These are phyloP conservation scores for Urocyon cinereoargenteus DNA, from an alignment of 2,797 vertebrate genomes.

Conservation along the genomic window DNA sequence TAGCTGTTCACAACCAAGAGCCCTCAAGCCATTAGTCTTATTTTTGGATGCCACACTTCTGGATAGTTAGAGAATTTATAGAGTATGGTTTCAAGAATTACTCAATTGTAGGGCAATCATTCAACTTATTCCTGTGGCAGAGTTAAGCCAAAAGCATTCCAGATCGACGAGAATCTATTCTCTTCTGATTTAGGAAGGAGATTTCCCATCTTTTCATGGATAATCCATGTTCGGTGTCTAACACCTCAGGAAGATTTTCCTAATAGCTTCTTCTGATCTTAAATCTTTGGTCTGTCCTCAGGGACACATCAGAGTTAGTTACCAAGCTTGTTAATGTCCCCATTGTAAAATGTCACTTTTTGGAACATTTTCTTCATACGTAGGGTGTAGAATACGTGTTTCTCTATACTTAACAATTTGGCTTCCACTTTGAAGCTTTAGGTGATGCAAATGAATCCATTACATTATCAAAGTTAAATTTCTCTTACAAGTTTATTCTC, in stretches of 20 bases:
- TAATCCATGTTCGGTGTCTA: constrained; percentile 51
- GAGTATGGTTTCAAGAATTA: constrained; percentile 59
- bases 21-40: constrained; percentile 66
- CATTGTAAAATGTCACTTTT: constrained; percentile 17
- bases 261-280: constrained; percentile 44
- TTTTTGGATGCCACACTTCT: constrained; percentile 69
- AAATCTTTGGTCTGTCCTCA: constrained; percentile 10
- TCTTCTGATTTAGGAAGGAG: constrained; percentile 30
- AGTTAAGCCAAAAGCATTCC: constrained; percentile 51
- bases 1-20: constrained; percentile 46
- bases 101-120: constrained; percentile 57
- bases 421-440: constrained; percentile 41
- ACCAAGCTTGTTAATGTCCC: constrained; percentile 40
- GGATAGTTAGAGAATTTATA: constrained; percentile 66
- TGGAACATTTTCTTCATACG: not conserved
- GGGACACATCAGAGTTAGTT: constrained; percentile 11
- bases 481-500: constrained; percentile 34
- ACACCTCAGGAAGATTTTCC: constrained; percentile 51
- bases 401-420: not conserved
- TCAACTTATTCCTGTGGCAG: constrained; percentile 58
- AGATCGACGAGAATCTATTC: constrained; percentile 31
- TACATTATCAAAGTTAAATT: constrained; percentile 17
- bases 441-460: constrained; percentile 9
- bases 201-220: constrained; percentile 3
- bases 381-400: not conserved